Base-by-base conservation (phyloP, 2,888 invertebrate species). In the Drosophila merina region DNA sequence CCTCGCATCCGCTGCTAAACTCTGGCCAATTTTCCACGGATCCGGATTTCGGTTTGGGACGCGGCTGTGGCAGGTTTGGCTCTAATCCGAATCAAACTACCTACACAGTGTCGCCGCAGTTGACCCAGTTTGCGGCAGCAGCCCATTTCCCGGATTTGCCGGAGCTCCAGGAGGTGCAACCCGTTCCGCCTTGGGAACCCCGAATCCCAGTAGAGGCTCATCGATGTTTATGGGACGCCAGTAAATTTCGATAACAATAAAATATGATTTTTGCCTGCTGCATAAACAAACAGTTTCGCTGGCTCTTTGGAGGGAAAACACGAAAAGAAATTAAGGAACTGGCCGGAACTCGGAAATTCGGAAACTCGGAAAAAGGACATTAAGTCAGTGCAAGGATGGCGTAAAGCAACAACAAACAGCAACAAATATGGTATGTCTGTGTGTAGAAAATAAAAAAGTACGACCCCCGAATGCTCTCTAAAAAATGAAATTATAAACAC, bases 221-320 rank as follows among this genome's bases (percentile, higher is more conserved):
- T 76, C 83, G 64, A 70, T 74, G 75, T 85, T 81, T 81, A 81
- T 85, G 74, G 72, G 70, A 63, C 30, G 69, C 67, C 66, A 79
- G 83, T 83, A 79, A 86, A 86, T 76, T 86, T 64, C 75, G 79
- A 83, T 83, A 86, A 86, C 85, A 83, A 83, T 83, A 83, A 86
- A 86, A 84, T 83, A 83, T 83, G 87, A 86, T 86, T 83, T 83
- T 77, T 83, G 68, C 42, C 38, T 42, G 62, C 66, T 63, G 69
- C 57, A 67, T 59, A 64, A 60, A 51, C 31, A 66, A 51, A 36
- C 49, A 14, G 49, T 36, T 49, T 26, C 44, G 10, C 20, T 8
- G 4, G 8, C 14, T 28, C 28, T 6, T 28, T 20, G 20, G 28
- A 52, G 57, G 50, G 54, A 60, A 77, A 79, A 77, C 74, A 84